Conservation (phyloP, 2,797 vertebrate species). For the Acomys russatus region DNA sequence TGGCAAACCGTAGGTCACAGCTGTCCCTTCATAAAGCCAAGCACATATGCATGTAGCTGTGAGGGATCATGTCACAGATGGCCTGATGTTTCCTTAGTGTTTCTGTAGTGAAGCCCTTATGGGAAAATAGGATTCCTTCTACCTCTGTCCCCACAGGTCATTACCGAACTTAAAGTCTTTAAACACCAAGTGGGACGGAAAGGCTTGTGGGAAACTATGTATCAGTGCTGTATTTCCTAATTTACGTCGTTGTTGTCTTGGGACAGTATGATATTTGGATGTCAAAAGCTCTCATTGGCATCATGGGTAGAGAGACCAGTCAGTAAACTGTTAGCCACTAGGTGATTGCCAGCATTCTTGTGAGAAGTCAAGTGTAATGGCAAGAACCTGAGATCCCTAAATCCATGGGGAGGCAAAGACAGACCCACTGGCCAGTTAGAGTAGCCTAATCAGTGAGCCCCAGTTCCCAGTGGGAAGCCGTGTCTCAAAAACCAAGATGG, state of each 20-base stretch:
- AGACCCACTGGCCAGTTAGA: neutral
- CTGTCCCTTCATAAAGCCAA: neutral
- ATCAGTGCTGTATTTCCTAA: neutral
- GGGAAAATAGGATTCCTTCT: neutral
- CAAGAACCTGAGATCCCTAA: neutral
- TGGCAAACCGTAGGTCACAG: neutral
- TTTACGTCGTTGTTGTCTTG: neutral
- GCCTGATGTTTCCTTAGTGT: neutral
- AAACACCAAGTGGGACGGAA: neutral
- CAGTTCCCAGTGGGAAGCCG: too few species aligned
- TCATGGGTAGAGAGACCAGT: neutral
- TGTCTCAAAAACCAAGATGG: neutral
- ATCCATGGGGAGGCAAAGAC: neutral
- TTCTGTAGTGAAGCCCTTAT: neutral
- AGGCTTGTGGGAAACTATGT: neutral
- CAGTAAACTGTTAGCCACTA: neutral
- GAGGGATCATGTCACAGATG: neutral
- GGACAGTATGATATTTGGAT: neutral
- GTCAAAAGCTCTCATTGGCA: neutral
- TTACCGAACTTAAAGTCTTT: neutral
- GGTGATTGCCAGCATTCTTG: neutral
- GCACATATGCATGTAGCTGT: neutral
- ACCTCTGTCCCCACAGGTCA: neutral
- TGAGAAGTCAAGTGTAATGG: neutral
- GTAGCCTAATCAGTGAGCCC: neutral